Evolutionary conservation across 1,140 invertebrate genomes (phyloP).

Genomic region (Bombus superbus): DNA sequence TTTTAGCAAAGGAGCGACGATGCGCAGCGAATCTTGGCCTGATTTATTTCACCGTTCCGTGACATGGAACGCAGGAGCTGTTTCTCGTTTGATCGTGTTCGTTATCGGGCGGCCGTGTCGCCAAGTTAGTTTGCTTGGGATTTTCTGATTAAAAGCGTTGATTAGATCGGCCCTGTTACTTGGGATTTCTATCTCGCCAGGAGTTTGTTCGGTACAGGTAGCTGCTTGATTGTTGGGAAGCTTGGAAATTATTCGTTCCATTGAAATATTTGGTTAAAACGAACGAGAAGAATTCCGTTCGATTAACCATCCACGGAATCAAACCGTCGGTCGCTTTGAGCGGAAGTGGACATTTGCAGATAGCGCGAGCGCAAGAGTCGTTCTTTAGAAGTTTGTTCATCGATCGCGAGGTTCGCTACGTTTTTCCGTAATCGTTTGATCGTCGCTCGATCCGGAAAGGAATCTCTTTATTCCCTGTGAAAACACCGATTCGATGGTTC

Average conservation of each 20-base stretch:
- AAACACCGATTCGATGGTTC: conserved; percentile 48
- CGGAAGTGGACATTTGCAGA: no score
- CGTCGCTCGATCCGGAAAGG: conserved; percentile 41
- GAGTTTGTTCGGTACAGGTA: neutral
- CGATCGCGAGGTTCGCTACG: neutral
- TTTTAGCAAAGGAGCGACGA: conserved; percentile 12
- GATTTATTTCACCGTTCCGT: conserved; percentile 28
- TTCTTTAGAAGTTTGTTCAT: conserved; percentile 28
- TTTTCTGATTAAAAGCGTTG: neutral
- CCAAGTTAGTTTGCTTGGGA: neutral
- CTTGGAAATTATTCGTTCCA: neutral
- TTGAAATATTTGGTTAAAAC: neutral
- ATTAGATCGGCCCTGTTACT: neutral
- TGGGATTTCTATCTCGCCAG: neutral
- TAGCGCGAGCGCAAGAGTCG: no score
- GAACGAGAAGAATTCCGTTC: no score
- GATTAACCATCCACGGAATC: neutral
- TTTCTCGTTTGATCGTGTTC: conserved; percentile 20
- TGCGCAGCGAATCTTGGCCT: conserved; percentile 28
- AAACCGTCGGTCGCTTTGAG: neutral
- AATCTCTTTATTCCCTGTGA: conserved; percentile 54
- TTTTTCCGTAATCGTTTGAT: conserved; percentile 30
- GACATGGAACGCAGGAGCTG: neutral
- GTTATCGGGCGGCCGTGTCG: neutral
- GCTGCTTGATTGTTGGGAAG: neutral